A percentile compares a stretch with the other conserved stretches of the same genome.
phyloP scores from a whole-genome alignment of 2,797 vertebrate species.

The Pogonophryne albipinna region DNA sequence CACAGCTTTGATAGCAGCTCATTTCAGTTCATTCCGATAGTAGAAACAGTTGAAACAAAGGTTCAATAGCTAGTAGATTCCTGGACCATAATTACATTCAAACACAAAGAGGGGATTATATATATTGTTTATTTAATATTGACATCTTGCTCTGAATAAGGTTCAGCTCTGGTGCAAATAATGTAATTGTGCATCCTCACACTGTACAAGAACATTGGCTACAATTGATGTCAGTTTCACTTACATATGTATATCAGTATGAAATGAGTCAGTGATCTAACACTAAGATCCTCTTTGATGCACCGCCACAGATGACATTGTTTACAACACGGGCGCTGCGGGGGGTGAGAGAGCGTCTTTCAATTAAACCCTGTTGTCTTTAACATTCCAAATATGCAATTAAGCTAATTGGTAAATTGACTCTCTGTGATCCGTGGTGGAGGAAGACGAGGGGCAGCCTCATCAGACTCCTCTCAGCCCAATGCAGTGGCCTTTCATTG shows the following conservation, averaged over 20 bases:
- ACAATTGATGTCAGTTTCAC: neutral
- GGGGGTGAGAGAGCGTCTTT: slow-evolving; percentile 49
- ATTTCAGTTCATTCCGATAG: too few relatives aligned
- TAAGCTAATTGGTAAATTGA: slow-evolving; percentile 73
- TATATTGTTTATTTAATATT: too few relatives aligned
- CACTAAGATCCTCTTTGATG: slow-evolving; percentile 9
- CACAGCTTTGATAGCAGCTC: too few relatives aligned
- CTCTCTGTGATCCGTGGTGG: slow-evolving; percentile 58
- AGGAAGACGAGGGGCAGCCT: slow-evolving; percentile 60
- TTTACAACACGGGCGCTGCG: slow-evolving; percentile 38
- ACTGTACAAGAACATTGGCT: neutral
- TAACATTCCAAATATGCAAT: slow-evolving; percentile 78
- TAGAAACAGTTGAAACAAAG: too few relatives aligned
- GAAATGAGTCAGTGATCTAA: slow-evolving; percentile 10
- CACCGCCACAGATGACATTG: slow-evolving; percentile 21
- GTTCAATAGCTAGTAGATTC: too few relatives aligned
- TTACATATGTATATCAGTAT: neutral
- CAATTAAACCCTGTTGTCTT: slow-evolving; percentile 73
- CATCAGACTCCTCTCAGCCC: slow-evolving; percentile 57
- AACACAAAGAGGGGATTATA: too few relatives aligned
- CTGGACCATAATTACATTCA: too few relatives aligned
- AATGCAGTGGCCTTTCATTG: slow-evolving; percentile 62
- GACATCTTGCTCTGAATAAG: neutral
- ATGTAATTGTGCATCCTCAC: neutral
- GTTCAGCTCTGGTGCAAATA: neutral